These are phyloP conservation scores for Bombyx mori DNA, from an alignment of 1,140 invertebrate species.

Conservation along the genomic window DNA sequence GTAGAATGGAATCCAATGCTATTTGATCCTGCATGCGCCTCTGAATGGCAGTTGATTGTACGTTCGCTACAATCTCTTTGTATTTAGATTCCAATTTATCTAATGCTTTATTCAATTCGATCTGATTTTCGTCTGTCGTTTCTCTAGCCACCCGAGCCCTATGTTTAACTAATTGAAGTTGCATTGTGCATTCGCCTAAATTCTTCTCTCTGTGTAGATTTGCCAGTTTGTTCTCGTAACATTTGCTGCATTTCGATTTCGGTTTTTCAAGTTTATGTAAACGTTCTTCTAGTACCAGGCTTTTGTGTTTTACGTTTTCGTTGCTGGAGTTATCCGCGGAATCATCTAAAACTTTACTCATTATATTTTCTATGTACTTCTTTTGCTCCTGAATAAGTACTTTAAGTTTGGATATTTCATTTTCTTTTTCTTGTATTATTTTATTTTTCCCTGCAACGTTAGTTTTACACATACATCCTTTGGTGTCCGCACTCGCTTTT, in stretches of 20 bases:
- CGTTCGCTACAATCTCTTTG: slow-evolving; percentile 52
- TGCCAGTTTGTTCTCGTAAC: slow-evolving; percentile 44
- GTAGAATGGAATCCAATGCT: slow-evolving; percentile 44
- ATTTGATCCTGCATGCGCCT: slow-evolving; percentile 53
- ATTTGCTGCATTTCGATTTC: slow-evolving; percentile 34
- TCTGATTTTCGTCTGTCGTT: slow-evolving; percentile 41
- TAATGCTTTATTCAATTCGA: slow-evolving; percentile 33
- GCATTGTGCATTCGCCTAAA: slow-evolving; percentile 43
- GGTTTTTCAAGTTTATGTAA: slow-evolving; percentile 40
- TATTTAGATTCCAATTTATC: slow-evolving; percentile 58
- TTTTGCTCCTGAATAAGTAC: slow-evolving; percentile 32
- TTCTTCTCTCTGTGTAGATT: slow-evolving; percentile 45
- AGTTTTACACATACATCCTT: slow-evolving; percentile 14
- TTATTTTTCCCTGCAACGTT: slow-evolving; percentile 40
- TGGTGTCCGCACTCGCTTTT: slow-evolving; percentile 19
- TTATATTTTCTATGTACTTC: slow-evolving; percentile 26
- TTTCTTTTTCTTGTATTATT: slow-evolving; percentile 29
- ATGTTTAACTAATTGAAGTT: slow-evolving; percentile 47
- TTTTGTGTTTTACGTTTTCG: slow-evolving; percentile 27
- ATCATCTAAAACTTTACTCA: slow-evolving; percentile 33
- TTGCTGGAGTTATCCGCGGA: slow-evolving; percentile 19
- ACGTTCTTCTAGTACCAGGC: slow-evolving; percentile 37
- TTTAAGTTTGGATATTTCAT: slow-evolving; percentile 32
- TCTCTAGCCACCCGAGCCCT: slow-evolving; percentile 41
- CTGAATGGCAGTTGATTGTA: slow-evolving; percentile 56